Evolutionary conservation across 1,140 invertebrate species (phyloP).

Genomic region (Drosophila subobscura): DNA sequence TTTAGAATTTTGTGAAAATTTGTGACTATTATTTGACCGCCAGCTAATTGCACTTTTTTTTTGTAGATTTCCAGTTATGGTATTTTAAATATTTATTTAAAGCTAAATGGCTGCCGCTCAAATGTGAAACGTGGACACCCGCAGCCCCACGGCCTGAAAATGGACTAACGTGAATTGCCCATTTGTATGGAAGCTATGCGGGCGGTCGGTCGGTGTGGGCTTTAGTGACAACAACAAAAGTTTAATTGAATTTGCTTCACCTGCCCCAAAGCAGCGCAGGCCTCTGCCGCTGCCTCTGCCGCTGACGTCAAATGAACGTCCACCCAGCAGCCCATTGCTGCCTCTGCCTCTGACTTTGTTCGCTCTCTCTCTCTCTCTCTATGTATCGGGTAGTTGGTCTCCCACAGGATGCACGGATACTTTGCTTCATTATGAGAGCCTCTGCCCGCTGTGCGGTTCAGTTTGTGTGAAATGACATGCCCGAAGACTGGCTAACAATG

Average conservation of each 20-base stretch:
- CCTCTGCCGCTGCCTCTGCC: slow-evolving; percentile 8
- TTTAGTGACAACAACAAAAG: slow-evolving; percentile 42
- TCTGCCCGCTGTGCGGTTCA: no score
- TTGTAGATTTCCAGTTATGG: slow-evolving; percentile 70
- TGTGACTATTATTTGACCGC: slow-evolving; percentile 6
- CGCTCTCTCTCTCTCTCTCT: no score
- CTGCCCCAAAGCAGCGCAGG: slow-evolving; percentile 19
- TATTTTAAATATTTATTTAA: slow-evolving; percentile 73
- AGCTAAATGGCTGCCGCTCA: slow-evolving; percentile 33
- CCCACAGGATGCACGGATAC: no score
- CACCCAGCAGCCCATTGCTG: not conserved
- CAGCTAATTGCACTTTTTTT: slow-evolving; percentile 67
- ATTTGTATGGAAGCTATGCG: slow-evolving; percentile 50
- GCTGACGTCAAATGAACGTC: slow-evolving; percentile 46
- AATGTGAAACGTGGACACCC: slow-evolving; percentile 49
- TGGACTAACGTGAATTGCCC: slow-evolving; percentile 60
- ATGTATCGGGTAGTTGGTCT: not conserved
- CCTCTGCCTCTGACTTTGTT: no score
- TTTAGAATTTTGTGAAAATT: slow-evolving; percentile 37
- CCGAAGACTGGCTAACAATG: no score
- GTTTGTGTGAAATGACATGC: no score
- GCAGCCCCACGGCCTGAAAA: slow-evolving; percentile 5
- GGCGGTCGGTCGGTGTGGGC: not conserved
- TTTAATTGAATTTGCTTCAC: slow-evolving; percentile 74
- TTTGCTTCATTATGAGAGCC: no score